Conservation (phyloP, 1,140 invertebrate genomes). For the Platyscapa corneri region DNA sequence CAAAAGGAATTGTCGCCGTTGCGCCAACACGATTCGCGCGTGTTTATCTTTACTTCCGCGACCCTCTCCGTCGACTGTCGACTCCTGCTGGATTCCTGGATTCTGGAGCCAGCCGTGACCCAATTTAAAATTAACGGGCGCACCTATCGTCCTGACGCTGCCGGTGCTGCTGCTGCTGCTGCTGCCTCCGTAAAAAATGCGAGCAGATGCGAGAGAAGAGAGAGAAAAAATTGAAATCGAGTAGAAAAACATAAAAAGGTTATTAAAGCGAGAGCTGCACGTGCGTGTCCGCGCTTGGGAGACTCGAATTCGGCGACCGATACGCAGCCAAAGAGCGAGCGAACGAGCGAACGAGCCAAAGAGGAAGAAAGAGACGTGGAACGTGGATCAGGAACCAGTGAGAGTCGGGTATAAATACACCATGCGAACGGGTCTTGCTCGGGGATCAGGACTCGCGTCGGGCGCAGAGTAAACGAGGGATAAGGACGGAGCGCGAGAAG, state of each 20-base stretch:
- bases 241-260: constrained; percentile 38
- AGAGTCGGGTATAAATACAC: constrained; percentile 69
- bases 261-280: constrained; percentile 42
- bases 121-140: constrained; percentile 2
- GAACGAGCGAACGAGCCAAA: too few relatives aligned
- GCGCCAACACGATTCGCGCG: not conserved
- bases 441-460: constrained; percentile 57
- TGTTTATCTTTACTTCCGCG: too few relatives aligned
- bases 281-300: constrained; percentile 30
- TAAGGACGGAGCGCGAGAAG: constrained; percentile 40
- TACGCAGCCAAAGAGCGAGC: not conserved
- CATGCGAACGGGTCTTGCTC: constrained; percentile 60
- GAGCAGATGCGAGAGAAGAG: not conserved
- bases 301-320: constrained; percentile 38
- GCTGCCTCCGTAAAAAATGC: not conserved
- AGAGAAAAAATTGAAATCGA: constrained; percentile 26
- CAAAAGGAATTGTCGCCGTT: not conserved
- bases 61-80: too few relatives aligned
- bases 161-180: not conserved
- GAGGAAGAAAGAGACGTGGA: constrained; percentile 54
- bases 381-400: constrained; percentile 57
- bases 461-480: constrained; percentile 34
- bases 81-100: not conserved
- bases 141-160: not conserved
- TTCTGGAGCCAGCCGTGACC: not conserved